These are phyloP conservation scores for Cottoperca gobio DNA, from an alignment of 2,797 vertebrate species.

Conservation along the genomic window DNA sequence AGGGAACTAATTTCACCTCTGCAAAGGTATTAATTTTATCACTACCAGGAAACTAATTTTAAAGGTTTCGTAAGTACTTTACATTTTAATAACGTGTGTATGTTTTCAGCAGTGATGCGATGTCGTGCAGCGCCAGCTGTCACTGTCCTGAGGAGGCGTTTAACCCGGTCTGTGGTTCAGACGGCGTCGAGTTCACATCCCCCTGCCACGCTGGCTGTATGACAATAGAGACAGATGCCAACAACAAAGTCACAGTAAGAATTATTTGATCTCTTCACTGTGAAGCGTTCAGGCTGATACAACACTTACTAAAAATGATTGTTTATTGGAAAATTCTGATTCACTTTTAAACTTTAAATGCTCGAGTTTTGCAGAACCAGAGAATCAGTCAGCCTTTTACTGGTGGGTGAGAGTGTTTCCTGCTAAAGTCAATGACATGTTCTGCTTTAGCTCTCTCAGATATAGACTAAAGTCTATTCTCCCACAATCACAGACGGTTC, in stretches of 20 bases:
- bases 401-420: too few species aligned
- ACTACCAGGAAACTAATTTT: not conserved
- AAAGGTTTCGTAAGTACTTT: not conserved
- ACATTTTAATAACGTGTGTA: too few species aligned
- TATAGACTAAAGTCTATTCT: not conserved
- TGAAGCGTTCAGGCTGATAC: too few species aligned
- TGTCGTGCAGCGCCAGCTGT: slow-evolving; percentile 78
- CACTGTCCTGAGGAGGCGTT: slow-evolving; percentile 83
- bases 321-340: too few species aligned
- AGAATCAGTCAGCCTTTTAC: not conserved
- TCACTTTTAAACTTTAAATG: not conserved
- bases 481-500: not conserved
- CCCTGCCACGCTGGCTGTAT: slow-evolving; percentile 92
- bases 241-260: slow-evolving; percentile 50
- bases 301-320: too few species aligned
- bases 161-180: slow-evolving; percentile 90
- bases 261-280: not conserved
- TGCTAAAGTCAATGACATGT: not conserved
- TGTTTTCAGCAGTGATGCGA: not conserved
- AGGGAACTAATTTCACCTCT: not conserved
- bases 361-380: not conserved
- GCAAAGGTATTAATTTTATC: too few species aligned
- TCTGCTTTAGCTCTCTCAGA: not conserved
- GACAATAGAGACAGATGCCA: rapidly evolving
- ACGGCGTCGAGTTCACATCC: slow-evolving; percentile 87